These are phyloP conservation scores for Hipposideros larvatus DNA, from an alignment of 2,797 vertebrate genomes.

Conservation along the genomic window DNA sequence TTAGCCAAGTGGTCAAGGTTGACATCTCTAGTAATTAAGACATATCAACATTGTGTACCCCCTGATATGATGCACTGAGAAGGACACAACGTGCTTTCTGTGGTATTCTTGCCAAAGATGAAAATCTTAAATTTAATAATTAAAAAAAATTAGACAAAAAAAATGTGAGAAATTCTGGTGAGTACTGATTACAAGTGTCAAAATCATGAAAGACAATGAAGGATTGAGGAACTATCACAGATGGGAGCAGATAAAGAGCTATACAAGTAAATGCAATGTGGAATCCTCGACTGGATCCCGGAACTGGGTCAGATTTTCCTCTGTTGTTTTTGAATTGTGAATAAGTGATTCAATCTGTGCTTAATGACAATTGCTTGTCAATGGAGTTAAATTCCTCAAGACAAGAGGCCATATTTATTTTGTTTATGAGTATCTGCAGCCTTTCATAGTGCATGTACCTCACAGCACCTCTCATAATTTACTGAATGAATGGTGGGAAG, in stretches of 20 bases:
- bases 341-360: neutral
- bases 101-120: neutral
- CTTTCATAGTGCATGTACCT: rapidly evolving
- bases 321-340: neutral
- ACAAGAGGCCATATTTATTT: neutral
- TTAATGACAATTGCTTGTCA: neutral
- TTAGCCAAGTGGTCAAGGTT: neutral
- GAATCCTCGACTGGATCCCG: neutral
- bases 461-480: neutral
- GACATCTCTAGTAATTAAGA: neutral
- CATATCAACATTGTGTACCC: neutral
- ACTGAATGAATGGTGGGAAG: neutral
- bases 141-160: neutral
- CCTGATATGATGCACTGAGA: neutral
- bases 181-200: neutral
- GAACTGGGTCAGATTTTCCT: neutral
- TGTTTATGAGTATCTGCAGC: neutral
- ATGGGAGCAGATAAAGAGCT: neutral
- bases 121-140: neutral
- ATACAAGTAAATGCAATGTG: neutral
- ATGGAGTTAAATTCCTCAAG: neutral
- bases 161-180: neutral
- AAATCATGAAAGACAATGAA: neutral
- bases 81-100: neutral
- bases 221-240: neutral